Conservation (phyloP, 2,797 vertebrate species). For the Microctenopoma lineatum region DNA sequence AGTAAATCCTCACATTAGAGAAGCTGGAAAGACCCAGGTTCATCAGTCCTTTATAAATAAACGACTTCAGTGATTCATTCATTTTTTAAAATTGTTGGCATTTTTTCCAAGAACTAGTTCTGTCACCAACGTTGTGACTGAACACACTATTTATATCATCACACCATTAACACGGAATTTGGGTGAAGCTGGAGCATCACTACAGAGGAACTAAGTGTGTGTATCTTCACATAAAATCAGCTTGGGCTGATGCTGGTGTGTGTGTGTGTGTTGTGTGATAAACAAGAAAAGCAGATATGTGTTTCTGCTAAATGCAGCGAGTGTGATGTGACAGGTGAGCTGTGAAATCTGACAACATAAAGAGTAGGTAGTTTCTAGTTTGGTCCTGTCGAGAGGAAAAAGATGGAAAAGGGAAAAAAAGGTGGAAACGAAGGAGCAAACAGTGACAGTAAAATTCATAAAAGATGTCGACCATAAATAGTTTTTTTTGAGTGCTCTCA, state of each 20-base stretch:
- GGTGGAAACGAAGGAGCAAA: background rate
- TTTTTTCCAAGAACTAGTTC: background rate
- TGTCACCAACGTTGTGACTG: background rate
- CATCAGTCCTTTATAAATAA: no score
- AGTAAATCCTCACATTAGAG: background rate
- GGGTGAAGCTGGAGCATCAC: slow-evolving; percentile 8
- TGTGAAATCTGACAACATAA: background rate
- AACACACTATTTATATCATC: background rate
- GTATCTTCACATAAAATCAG: background rate
- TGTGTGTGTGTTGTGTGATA: background rate
- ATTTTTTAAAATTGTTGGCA: no score
- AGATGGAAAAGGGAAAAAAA: background rate
- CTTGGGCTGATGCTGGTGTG: background rate
- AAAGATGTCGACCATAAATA: slow-evolving; percentile 1
- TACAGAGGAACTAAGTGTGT: background rate
- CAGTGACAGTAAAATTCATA: background rate
- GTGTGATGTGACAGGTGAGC: background rate
- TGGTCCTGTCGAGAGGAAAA: background rate
- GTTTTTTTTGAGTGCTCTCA: background rate
- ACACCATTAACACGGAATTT: background rate
- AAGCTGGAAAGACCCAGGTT: no score
- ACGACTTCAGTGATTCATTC: no score
- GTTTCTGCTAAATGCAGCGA: background rate
- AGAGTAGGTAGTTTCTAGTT: background rate
- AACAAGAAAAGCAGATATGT: background rate